A percentile compares a stretch with the other conserved stretches of the same genome.
These are phyloP conservation scores for Tenthredo amoena DNA, from an alignment of 2,888 invertebrate genomes.

Conservation along the genomic window DNA sequence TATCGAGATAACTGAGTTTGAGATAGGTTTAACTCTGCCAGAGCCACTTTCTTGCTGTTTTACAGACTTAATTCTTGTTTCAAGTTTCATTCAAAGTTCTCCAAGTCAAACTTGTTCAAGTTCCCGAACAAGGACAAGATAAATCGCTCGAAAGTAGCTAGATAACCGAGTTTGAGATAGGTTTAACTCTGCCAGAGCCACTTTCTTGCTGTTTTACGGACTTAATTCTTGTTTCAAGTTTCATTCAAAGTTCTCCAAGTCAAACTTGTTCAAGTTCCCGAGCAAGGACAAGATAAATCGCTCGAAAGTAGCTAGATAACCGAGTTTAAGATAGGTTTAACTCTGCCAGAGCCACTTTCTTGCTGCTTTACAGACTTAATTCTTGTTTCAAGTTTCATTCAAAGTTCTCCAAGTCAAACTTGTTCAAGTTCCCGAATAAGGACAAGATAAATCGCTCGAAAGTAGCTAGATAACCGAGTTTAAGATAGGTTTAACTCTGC, in stretches of 20 bases:
- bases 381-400: neutral
- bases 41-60: too few species aligned
- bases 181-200: neutral
- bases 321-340: neutral
- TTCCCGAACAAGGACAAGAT: neutral
- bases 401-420: neutral
- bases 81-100: neutral
- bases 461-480: neutral
- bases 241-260: neutral
- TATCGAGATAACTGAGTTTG: neutral
- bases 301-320: neutral
- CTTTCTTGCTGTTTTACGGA: too few species aligned
- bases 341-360: neutral
- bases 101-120: too few species aligned
- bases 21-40: neutral
- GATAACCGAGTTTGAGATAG: neutral
- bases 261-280: too few species aligned
- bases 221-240: neutral
- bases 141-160: neutral
- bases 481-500: too few species aligned
- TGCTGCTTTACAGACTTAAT: neutral
- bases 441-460: too few species aligned
- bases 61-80: neutral
- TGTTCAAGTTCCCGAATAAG: too few species aligned
- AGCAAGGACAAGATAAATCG: neutral